A percentile compares a stretch with the other conserved stretches of the same genome.
phyloP scores from a whole-genome alignment of 2,888 invertebrate species.

The Amiota communis region DNA sequence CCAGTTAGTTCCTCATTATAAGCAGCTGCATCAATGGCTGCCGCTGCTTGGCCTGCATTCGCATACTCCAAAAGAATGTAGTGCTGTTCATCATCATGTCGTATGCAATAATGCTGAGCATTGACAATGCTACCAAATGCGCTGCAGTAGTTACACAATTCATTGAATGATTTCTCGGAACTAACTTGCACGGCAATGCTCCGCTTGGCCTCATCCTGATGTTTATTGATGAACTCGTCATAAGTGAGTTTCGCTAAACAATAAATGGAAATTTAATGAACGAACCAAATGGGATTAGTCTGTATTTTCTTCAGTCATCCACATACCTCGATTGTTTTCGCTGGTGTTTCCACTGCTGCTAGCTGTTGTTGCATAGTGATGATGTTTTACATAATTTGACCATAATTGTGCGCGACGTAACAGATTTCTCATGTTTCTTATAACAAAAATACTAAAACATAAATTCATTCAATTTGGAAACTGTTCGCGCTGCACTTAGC shows the following conservation, averaged over 20 bases:
- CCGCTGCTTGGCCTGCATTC: constrained; percentile 75
- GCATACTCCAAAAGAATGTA: constrained; percentile 85
- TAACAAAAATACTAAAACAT: background rate
- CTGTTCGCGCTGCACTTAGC: background rate
- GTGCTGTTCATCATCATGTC: constrained; percentile 76
- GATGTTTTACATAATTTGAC: constrained; percentile 13
- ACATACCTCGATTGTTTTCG: background rate
- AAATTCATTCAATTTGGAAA: constrained; percentile 13
- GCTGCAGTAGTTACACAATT: constrained; percentile 81
- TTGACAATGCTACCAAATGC: constrained; percentile 78
- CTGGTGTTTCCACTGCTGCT: background rate
- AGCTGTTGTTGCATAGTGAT: constrained; percentile 11
- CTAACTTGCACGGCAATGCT: constrained; percentile 86
- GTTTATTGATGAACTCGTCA: constrained; percentile 76
- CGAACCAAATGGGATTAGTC: too few species aligned
- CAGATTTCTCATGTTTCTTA: constrained; percentile 9
- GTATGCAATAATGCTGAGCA: constrained; percentile 77
- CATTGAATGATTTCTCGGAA: constrained; percentile 79
- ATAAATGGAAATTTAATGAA: background rate
- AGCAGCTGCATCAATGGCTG: constrained; percentile 76
- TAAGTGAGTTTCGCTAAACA: constrained; percentile 62
- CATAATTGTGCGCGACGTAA: constrained; percentile 7
- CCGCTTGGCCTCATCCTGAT: constrained; percentile 79
- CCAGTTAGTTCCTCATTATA: constrained; percentile 77
- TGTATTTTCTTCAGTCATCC: background rate